Base-by-base conservation (phyloP, 2,888 invertebrate species). In the Geotrupes spiniger region DNA sequence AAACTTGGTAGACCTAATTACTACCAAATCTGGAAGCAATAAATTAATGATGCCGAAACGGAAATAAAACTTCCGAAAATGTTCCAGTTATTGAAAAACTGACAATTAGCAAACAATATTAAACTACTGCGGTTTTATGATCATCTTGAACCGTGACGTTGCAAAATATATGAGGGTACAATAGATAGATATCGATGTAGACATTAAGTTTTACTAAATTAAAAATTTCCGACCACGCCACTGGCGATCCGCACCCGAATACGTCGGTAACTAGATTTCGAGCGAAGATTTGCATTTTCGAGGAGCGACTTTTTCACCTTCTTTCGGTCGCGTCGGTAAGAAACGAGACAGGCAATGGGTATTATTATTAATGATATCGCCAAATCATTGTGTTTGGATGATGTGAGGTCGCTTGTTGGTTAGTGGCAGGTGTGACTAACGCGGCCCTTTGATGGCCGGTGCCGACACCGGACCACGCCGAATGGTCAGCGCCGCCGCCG, bases 381-480 rank as follows among this genome's bases (percentile, higher is more conserved):
- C 68, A 69, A 69, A 70, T 69, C 70, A 67, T 65, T 68, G 67
- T 66, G 63, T 70, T 68, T 66, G 69, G 68, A 65, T 63, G 66
- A 48, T 52, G 54, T 58, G 56, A 56, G 57, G 56, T 54, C 54
- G 54, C 58, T 58, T 54, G 51, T 51, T 51, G 51, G 46, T 46
- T 51, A 51, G 40, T 70, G 72, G 72, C 73, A 73, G 73, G 72
- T 73, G 73, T 73, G 72, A 73, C 73, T 72, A 72, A 73, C 69
- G 63, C 62, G 60, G 49, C 56, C 63, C 65, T 70, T 71, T 72
- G 71, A 69, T 64, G 55, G 54, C 51, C 54, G 45, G 55, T 47
- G 69, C 72, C 72, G 72, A 70, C 72, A 71, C 57, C 60, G 59
- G 69, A 52, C 62, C 70, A 66, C 21, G 49, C 47, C 49, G 45